These are phyloP conservation scores for Caenorhabditis panamensis DNA, from an alignment of 2,888 invertebrate species.

Conservation along the genomic window DNA sequence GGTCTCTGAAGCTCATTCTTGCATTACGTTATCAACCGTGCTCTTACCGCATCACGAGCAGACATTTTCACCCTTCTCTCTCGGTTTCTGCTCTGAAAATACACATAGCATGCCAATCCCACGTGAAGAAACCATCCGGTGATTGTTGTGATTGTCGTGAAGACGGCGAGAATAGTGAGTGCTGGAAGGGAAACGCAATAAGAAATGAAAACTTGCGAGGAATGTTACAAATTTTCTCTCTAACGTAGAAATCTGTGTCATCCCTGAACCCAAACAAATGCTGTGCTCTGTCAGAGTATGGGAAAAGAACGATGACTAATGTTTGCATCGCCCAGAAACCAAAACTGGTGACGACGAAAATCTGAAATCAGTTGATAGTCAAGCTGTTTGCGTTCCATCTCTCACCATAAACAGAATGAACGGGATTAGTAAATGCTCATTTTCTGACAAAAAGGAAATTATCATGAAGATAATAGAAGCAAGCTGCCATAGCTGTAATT, in stretches of 20 bases:
- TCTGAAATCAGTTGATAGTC: slow-evolving; percentile 20
- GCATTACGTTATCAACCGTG: not conserved
- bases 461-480: slow-evolving; percentile 52
- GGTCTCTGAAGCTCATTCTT: slow-evolving; percentile 32
- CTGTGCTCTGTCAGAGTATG: slow-evolving; percentile 50
- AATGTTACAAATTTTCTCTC: slow-evolving; percentile 41
- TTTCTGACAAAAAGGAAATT: slow-evolving; percentile 56
- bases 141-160: slow-evolving; percentile 54
- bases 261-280: slow-evolving; percentile 48
- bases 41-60: slow-evolving; percentile 22
- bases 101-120: slow-evolving; percentile 55
- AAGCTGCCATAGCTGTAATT: slow-evolving; percentile 59
- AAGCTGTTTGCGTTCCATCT: not conserved
- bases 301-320: slow-evolving; percentile 47
- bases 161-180: slow-evolving; percentile 50
- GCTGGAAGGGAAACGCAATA: slow-evolving; percentile 60
- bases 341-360: slow-evolving; percentile 57
- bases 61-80: slow-evolving; percentile 51
- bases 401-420: slow-evolving; percentile 61
- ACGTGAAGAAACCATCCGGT: slow-evolving; percentile 62
- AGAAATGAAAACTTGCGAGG: not conserved
- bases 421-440: slow-evolving; percentile 47
- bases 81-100: slow-evolving; percentile 60
- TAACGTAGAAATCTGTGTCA: slow-evolving; percentile 21
- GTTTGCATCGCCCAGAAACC: slow-evolving; percentile 52